phyloP scores from a whole-genome alignment of 2,113 vertebrate species.

The Tetraodon nigroviridis region DNA sequence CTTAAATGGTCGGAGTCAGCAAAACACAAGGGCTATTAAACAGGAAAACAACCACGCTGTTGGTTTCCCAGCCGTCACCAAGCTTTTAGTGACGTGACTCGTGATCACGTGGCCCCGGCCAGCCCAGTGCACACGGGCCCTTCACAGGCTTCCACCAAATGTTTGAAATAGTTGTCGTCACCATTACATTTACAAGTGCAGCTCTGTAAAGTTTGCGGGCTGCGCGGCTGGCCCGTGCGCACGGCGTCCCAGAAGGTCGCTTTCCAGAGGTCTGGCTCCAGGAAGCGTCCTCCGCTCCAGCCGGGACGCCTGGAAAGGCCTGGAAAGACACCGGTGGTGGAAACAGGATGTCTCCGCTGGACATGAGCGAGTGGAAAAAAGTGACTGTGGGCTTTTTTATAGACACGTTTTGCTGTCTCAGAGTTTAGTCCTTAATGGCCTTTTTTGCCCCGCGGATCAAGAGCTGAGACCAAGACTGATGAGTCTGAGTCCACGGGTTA shows the following conservation, averaged over 20 bases:
- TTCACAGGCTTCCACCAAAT: slow-evolving; percentile 3
- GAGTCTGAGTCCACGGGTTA: no score
- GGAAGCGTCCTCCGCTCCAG: slow-evolving; percentile 13
- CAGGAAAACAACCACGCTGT: no score
- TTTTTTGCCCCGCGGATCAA: no score
- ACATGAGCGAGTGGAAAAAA: not conserved
- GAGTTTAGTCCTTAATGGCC: no score
- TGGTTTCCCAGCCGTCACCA: not conserved
- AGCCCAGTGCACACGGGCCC: not conserved
- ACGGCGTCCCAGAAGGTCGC: no score
- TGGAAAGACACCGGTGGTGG: slow-evolving; percentile 35
- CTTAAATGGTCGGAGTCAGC: no score
- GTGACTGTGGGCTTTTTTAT: no score
- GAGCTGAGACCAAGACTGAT: no score
- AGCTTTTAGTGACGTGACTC: slow-evolving; percentile 7
- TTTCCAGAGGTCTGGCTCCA: no score
- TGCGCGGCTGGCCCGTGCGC: no score
- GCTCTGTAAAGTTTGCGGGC: not conserved
- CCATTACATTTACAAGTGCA: not conserved
- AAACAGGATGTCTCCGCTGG: slow-evolving; percentile 39
- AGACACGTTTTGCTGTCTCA: no score
- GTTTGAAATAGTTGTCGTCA: slow-evolving; percentile 28
- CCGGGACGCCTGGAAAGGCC: slow-evolving; percentile 24
- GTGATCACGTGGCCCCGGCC: slow-evolving; percentile 14
- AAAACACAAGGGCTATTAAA: no score